Evolutionary conservation across 2,797 vertebrate species (phyloP), one percentile per base, ranked within the genome.

Genomic region (Mus caroli): DNA sequence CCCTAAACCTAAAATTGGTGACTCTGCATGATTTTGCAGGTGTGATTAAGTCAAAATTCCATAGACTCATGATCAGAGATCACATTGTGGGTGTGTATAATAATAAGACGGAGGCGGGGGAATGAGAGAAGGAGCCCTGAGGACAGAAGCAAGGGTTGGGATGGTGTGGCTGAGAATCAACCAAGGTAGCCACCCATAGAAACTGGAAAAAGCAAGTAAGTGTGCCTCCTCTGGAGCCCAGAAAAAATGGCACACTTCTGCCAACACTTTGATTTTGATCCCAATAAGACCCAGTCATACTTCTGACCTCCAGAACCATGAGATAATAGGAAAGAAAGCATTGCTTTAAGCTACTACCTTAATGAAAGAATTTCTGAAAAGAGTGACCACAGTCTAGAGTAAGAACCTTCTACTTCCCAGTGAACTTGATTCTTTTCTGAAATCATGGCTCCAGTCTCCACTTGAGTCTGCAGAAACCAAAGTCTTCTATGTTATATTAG

Each of bases 401-500:
- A 34, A 54, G 37, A 22, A 12, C 24, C 5, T 91, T 91, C 82
- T 86, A 64, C n/a, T 88, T 64, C 26, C 37, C 37, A 84, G 52
- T 40, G 54, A 56, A 24, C 67, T 94, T 82, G 28, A 73, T 88
- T 43, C 73, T 77, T 60, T 50, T 88, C 64, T 64, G 37, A 95
- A 92, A 94, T 85, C 37, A 54, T n/a, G 56, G 28, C 24, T 75
- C 17, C 1, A 22, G 26, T 71, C 60, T 79, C 46, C 34, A 52
- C 52, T 73, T 83, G 71, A 79, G 75, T 96, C 62, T 91, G 75
- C 43, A 82, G 54, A 91, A 96, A 89, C 89, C 26, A 88, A 94
- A 95, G 75, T 2, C n/a, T 34, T 75, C 14, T 69, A 14, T 64
- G 1, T 73, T 67, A 24, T n/a, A 93, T 79, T 97, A 88, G 24